Evolutionary conservation across 2,797 vertebrate genomes (phyloP).

Genomic region (Typhlichthys subterraneus): DNA sequence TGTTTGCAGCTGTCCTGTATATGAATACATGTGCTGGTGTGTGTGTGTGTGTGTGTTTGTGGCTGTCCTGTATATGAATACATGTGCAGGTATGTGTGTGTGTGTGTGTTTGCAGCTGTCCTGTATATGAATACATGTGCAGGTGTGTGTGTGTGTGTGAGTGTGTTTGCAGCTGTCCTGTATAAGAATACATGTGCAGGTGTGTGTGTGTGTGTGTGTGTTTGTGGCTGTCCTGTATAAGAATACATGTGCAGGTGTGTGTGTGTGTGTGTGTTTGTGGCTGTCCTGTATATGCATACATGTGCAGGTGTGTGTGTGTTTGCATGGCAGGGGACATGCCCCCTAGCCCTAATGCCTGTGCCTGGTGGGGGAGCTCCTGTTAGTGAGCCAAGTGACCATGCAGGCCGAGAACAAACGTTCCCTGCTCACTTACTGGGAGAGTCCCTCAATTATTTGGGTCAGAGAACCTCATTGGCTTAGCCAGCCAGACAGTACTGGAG

Average conservation of each 20-base stretch:
- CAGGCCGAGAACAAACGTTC: slow-evolving; percentile 45
- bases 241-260: too few species aligned
- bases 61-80: slow-evolving; percentile 7
- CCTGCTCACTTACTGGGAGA: slow-evolving; percentile 11
- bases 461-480: slow-evolving; percentile 28
- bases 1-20: slow-evolving; percentile 26
- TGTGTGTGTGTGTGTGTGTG: slow-evolving; percentile 32
- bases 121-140: slow-evolving; percentile 57
- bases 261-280: neutral
- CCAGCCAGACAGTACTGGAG: slow-evolving; percentile 5
- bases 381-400: slow-evolving; percentile 45
- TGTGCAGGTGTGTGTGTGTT: neutral
- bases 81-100: slow-evolving; percentile 13
- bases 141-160: neutral
- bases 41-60: slow-evolving; percentile 10
- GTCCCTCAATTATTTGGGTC: slow-evolving; percentile 25
- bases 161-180: slow-evolving; percentile 26
- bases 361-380: slow-evolving; percentile 47
- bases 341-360: slow-evolving; percentile 42
- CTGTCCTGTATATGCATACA: too few species aligned
- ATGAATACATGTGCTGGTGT: slow-evolving; percentile 60
- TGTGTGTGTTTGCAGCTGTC: slow-evolving; percentile 19
- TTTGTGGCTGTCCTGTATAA: too few species aligned
- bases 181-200: slow-evolving; percentile 57
- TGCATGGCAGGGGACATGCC: slow-evolving; percentile 26